phyloP scores from a whole-genome alignment of 2,113 vertebrate species.

The Catagonus wagneri region DNA sequence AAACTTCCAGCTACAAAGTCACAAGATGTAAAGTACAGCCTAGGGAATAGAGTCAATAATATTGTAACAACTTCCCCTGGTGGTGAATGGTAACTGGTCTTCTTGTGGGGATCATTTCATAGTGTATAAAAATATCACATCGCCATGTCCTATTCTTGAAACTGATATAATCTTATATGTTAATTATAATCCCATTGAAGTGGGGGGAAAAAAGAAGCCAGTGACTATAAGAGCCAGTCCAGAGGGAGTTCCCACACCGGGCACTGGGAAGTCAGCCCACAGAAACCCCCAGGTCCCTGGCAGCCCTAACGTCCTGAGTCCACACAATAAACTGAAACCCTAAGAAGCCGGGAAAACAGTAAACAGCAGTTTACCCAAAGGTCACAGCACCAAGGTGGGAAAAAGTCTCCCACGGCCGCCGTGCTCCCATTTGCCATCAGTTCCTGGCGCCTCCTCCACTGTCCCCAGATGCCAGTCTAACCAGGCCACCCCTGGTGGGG shows the following conservation, averaged over 20 bases:
- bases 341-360: rapidly evolving
- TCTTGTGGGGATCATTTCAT: not conserved
- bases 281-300: not conserved
- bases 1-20: not conserved
- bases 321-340: rapidly evolving
- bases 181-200: not conserved
- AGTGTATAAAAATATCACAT: not conserved
- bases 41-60: not conserved
- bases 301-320: not conserved
- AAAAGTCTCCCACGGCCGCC: rapidly evolving
- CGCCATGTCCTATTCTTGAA: not conserved
- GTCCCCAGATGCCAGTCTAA: not conserved
- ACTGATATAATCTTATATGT: not conserved
- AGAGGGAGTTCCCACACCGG: rapidly evolving
- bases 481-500: not conserved
- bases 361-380: not conserved
- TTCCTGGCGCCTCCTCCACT: rapidly evolving
- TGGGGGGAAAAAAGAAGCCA: no score
- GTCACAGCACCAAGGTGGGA: not conserved
- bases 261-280: not conserved
- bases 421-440: rapidly evolving
- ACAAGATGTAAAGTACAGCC: not conserved
- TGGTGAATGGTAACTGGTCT: not conserved
- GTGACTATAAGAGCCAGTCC: rapidly evolving
- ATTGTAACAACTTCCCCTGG: no score